Evolutionary conservation across 1,140 invertebrate genomes (phyloP), one percentile per base, ranked within the genome.

Genomic region (Aphis craccivora): DNA sequence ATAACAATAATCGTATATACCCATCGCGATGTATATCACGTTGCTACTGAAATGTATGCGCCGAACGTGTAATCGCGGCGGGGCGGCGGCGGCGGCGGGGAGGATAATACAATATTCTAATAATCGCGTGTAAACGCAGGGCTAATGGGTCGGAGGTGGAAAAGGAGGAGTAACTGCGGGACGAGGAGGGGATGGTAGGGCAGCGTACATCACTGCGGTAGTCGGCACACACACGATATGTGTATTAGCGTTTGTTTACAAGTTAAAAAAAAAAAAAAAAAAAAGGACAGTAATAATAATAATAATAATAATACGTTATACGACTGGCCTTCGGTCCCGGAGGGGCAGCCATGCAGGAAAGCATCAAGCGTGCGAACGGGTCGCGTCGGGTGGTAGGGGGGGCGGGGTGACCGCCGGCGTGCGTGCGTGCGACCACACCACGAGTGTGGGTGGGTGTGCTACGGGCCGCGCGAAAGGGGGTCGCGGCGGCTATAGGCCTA

Each of bases 291-390:
- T 60, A 60, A 53, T 53, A 53, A 53, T 53, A 53, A 53, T 53
- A 53, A 22, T 53, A 53, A 25, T 25, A 55, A 60, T 45, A 51
- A 51, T 51, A 76, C 18, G 60, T 76, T n/a, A n/a, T n/a, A 18
- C 37, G 37, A 90, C 35, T 37, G 88, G 88, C 53, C 51, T 88
- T 88, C 87, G 20, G 25, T 1, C 86, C 30, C 43, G n/a, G 37
- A 40, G 51, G n/a, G 53, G 55, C 89, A 43, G 89, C 89, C 89
- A 67, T 67, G 89, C 53, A 30, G 89, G 89, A 90, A 67, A 60
- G 53, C 48, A 51, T 51, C 48, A 14, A 51, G 48, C 37, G 67
- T 30, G 53, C 51, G 35, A 89, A 43, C 37, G 37, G 37, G 25
- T n/a, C 37, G 40, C 5, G 43, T 23, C 22, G 83, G 84, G 48